phyloP scores from a whole-genome alignment of 2,888 invertebrate genomes.

The Nomada fabriciana region DNA sequence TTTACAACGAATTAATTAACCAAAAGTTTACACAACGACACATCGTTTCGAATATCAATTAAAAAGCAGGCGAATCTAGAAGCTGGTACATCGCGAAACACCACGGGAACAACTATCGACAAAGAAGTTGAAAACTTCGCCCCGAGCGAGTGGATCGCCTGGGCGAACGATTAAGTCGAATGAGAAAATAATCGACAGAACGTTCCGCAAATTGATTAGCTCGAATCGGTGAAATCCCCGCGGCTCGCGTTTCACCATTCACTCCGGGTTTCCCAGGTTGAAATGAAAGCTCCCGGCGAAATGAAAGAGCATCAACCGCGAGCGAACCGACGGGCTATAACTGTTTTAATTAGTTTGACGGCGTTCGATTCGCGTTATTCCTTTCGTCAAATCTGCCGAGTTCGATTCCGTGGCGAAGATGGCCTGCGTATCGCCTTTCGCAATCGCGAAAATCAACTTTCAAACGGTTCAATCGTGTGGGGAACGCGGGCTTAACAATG shows the following conservation, averaged over 20 bases:
- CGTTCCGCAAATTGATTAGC: conserved; percentile 46
- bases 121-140: background rate
- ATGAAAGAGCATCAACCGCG: conserved; percentile 48
- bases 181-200: conserved; percentile 42
- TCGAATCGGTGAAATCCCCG: conserved; percentile 16
- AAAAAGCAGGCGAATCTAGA: background rate
- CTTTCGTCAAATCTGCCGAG: conserved; percentile 37
- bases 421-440: background rate
- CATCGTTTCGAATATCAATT: background rate
- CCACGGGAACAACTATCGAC: background rate
- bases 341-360: conserved; percentile 58
- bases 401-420: conserved; percentile 20
- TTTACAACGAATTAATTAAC: no score
- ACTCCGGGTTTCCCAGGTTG: background rate
- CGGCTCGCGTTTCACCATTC: background rate
- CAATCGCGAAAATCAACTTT: conserved; percentile 14
- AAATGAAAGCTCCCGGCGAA: conserved; percentile 3
- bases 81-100: background rate
- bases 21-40: no score
- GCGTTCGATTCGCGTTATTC: conserved; percentile 37
- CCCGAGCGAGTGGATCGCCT: background rate
- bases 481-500: background rate
- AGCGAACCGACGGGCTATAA: conserved; percentile 28
- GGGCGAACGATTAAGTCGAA: conserved; percentile 17
- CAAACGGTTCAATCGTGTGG: background rate